These are phyloP conservation scores for Rhabdomys pumilio DNA, from an alignment of 2,797 vertebrate genomes.

Conservation along the genomic window DNA sequence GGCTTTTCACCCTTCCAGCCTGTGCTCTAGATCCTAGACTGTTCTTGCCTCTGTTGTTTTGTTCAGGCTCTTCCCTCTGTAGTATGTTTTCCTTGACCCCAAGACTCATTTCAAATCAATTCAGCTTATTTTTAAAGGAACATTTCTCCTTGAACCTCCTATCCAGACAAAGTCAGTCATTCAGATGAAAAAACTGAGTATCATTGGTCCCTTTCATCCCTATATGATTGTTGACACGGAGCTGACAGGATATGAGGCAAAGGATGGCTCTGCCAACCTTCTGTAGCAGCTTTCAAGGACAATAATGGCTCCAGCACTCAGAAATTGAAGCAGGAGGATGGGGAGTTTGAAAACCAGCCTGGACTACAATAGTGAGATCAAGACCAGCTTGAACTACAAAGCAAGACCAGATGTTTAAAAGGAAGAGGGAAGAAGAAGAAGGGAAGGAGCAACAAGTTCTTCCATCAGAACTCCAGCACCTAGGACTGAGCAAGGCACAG, in stretches of 20 bases:
- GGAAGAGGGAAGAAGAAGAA: too few species aligned
- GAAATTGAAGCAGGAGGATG: background rate
- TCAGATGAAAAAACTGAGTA: background rate
- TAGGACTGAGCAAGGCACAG: conserved; percentile 6
- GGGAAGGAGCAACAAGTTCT: background rate
- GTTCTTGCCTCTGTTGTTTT: background rate
- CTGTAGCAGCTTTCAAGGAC: background rate
- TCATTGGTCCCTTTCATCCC: background rate
- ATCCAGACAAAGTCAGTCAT: background rate
- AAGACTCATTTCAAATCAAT: background rate
- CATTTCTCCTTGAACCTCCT: background rate
- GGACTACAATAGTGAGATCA: background rate
- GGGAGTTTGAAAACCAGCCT: background rate
- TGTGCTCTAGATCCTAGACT: background rate
- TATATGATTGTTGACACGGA: background rate
- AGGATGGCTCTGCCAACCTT: background rate
- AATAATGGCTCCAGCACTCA: background rate
- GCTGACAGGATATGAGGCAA: background rate
- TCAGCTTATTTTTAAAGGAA: conserved; percentile 14
- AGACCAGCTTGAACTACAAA: background rate
- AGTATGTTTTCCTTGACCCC: background rate
- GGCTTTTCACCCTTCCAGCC: too few species aligned
- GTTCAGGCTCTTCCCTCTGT: background rate
- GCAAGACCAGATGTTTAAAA: background rate
- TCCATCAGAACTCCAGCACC: background rate